A percentile compares a stretch with the other conserved stretches of the same genome.
phyloP scores from a whole-genome alignment of 2,888 invertebrate genomes.

The Drosophila incognita region DNA sequence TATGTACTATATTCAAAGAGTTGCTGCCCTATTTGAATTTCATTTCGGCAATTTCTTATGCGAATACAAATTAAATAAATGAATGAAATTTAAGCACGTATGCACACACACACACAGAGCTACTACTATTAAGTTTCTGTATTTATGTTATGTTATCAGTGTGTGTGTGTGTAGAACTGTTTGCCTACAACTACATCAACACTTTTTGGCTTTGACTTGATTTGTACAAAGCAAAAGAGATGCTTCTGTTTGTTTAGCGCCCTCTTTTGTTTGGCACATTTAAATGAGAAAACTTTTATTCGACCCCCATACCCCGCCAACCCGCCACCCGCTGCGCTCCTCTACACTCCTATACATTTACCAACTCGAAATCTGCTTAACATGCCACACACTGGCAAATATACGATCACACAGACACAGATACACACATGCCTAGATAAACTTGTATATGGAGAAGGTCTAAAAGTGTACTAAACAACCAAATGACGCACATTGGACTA shows the following conservation, averaged over 20 bases:
- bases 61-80: constrained; percentile 32
- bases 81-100: constrained; percentile 48
- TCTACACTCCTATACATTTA: not conserved
- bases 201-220: constrained; percentile 68
- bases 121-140: constrained; percentile 44
- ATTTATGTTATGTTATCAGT: constrained; percentile 35
- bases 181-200: constrained; percentile 65
- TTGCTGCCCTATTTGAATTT: constrained; percentile 26
- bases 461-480: constrained; percentile 51
- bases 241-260: constrained; percentile 60
- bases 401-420: not conserved
- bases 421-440: not conserved
- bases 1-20: not conserved
- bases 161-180: constrained; percentile 28
- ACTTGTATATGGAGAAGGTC: constrained; percentile 10
- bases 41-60: constrained; percentile 40
- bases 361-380: constrained; percentile 13
- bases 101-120: not conserved
- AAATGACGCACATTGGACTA: constrained; percentile 60
- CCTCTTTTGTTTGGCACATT: constrained; percentile 69
- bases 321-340: not conserved
- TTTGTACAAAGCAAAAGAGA: constrained; percentile 61
- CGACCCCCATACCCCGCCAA: constrained; percentile 8
- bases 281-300: constrained; percentile 72
- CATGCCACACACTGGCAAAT: constrained; percentile 7